These are phyloP conservation scores for Atrichornis clamosus DNA, from an alignment of 2,113 vertebrate genomes.

Conservation along the genomic window DNA sequence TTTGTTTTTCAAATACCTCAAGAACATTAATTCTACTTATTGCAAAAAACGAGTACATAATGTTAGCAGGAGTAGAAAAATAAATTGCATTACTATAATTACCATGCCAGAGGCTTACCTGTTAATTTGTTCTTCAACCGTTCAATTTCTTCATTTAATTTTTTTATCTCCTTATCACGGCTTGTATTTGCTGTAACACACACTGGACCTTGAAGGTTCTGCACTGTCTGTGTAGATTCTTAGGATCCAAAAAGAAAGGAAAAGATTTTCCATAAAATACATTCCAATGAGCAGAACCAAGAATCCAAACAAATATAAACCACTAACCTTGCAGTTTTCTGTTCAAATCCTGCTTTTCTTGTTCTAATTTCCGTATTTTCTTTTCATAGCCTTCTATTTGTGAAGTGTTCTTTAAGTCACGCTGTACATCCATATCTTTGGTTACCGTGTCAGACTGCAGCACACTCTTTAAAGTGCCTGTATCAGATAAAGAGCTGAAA, in stretches of 20 bases:
- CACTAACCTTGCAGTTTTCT: slow-evolving; percentile 89
- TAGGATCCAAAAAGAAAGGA: background rate
- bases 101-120: slow-evolving; percentile 70
- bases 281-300: background rate
- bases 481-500: slow-evolving; percentile 88
- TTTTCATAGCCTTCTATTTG: slow-evolving; percentile 90
- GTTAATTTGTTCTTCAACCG: slow-evolving; percentile 90
- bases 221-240: slow-evolving; percentile 88
- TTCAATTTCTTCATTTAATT: slow-evolving; percentile 94
- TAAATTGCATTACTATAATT: background rate
- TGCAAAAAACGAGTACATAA: background rate
- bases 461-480: slow-evolving; percentile 71
- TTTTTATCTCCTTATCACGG: slow-evolving; percentile 92
- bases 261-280: background rate
- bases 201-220: slow-evolving; percentile 80
- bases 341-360: slow-evolving; percentile 92
- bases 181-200: slow-evolving; percentile 74
- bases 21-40: background rate
- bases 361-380: slow-evolving; percentile 88
- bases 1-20: background rate
- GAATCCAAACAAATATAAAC: background rate
- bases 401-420: slow-evolving; percentile 73
- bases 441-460: slow-evolving; percentile 61
- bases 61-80: background rate
- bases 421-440: slow-evolving; percentile 68